Base-by-base conservation (phyloP, 2,113 vertebrate species). In the Noturus placidus region DNA sequence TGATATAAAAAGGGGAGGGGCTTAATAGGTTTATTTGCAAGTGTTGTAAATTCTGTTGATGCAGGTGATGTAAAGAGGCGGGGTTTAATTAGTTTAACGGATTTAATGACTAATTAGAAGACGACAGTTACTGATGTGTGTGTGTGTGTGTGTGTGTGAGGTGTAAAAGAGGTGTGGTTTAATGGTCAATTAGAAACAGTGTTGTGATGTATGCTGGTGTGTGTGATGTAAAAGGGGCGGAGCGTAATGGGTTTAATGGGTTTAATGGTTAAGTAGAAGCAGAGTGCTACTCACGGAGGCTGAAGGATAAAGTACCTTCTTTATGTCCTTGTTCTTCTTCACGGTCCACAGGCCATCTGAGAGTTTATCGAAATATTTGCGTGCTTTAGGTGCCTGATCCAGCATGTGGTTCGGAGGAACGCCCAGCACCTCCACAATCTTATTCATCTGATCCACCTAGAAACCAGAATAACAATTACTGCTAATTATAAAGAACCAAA, bases 401-500 rank as follows among this genome's bases (percentile, higher is more conserved):
- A 98, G 90, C 97, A 98, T 98, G 95, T 97, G 97, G 88, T 96
- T 96, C 19, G 97, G 97, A 0, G 97, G 97, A 83, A 98, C 96
- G 20, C 97, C 97, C 88, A 98, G 92, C 83, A 98, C 97, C 92
- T 98, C 97, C 91, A 98, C 97, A 22, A 98, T 98, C 90, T 98
- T 97, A 94, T 96, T 97, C 97, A 98, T 98, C 94, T 98, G 97
- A 94, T 98, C 97, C 80, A 97, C 97, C 97, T 97, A 85, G 52
- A 30, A 22, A 22, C 30, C 46, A 54, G 42, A 69, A 69, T 59
- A 50, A 87, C 4, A 0, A 25, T 46, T 8, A 56, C 3, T 63
- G 72, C 42, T n/a, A 25, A 65, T 79, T 15, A 52, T 54, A 5
- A 54, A 19, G 9, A 78, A 8, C 5, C 10, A 17, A 27, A 61